A percentile compares a stretch with the other conserved stretches of the same genome.
Evolutionary conservation across 1,140 invertebrate genomes (phyloP).

Genomic region (Papilio polyxenes): DNA sequence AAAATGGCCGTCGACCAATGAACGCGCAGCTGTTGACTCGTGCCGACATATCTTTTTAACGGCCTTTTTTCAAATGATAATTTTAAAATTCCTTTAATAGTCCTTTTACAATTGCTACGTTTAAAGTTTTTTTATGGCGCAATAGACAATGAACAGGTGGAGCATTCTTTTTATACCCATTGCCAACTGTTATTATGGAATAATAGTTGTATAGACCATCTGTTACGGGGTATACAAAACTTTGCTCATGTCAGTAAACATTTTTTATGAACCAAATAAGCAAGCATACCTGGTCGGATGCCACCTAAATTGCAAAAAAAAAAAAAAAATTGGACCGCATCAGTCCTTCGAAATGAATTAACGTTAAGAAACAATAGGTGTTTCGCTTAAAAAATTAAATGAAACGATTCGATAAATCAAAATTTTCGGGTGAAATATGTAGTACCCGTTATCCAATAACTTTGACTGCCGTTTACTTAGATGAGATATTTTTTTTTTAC

Average conservation of each 20-base stretch:
- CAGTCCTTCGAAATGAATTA: too few species aligned
- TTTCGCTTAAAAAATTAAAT: too few species aligned
- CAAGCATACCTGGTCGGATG: neutral
- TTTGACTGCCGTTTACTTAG: neutral
- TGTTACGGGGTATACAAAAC: neutral
- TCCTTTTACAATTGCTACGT: constrained; percentile 50
- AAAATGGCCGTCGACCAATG: constrained; percentile 57
- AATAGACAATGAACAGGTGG: constrained; percentile 31
- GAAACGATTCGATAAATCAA: too few species aligned
- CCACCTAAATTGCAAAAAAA: too few species aligned
- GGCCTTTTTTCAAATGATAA: constrained; percentile 53
- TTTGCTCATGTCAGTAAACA: neutral
- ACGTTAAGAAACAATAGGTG: too few species aligned
- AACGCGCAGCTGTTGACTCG: constrained; percentile 58
- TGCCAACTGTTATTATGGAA: constrained; percentile 35
- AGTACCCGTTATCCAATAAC: too few species aligned
- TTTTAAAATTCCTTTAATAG: constrained; percentile 56
- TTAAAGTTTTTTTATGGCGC: constrained; percentile 40
- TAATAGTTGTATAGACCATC: constrained; percentile 49
- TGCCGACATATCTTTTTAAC: constrained; percentile 51
- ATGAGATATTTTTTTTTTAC: neutral
- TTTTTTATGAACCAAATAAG: neutral
- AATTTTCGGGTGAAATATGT: too few species aligned
- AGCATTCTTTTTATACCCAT: constrained; percentile 12
- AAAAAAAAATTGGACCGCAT: too few species aligned